Conservation (phyloP, 1,140 invertebrate species). For the Meteorus sp. region DNA sequence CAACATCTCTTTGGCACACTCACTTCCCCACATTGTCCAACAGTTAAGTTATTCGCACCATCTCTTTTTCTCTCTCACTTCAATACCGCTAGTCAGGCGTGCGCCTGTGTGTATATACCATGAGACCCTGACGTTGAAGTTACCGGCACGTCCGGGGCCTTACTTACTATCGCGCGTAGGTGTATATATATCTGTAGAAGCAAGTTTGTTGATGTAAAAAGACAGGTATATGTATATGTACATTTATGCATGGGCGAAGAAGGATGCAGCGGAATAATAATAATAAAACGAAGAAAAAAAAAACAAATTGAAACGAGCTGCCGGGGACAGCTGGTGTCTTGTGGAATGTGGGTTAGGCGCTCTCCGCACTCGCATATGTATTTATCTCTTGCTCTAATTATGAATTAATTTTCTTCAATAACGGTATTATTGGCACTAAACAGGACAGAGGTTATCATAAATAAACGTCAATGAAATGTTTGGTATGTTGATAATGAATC, state of each 20-base stretch:
- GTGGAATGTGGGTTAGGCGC: constrained; percentile 58
- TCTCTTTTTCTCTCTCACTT: background rate
- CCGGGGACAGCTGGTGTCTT: constrained; percentile 48
- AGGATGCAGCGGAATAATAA: constrained; percentile 7
- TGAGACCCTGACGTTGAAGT: constrained; percentile 4
- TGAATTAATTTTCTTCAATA: constrained; percentile 55
- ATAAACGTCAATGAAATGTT: too few species aligned
- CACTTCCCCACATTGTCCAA: too few species aligned
- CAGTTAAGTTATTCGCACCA: too few species aligned
- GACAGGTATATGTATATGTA: background rate
- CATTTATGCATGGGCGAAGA: constrained; percentile 23
- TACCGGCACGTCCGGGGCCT: background rate
- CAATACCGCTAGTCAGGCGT: background rate
- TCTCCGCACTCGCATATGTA: too few species aligned
- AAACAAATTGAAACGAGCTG: constrained; percentile 41
- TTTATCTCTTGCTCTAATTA: constrained; percentile 52
- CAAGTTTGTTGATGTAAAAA: background rate
- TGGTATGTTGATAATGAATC: too few species aligned
- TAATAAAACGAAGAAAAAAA: constrained; percentile 21
- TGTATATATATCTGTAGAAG: background rate
- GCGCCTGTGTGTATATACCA: too few species aligned
- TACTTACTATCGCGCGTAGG: constrained; percentile 1
- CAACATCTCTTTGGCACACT: too few species aligned
- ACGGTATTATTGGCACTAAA: constrained; percentile 35
- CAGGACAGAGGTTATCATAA: background rate